phyloP scores from a whole-genome alignment of 2,113 vertebrate genomes.

The Limnothrissa miodon region DNA sequence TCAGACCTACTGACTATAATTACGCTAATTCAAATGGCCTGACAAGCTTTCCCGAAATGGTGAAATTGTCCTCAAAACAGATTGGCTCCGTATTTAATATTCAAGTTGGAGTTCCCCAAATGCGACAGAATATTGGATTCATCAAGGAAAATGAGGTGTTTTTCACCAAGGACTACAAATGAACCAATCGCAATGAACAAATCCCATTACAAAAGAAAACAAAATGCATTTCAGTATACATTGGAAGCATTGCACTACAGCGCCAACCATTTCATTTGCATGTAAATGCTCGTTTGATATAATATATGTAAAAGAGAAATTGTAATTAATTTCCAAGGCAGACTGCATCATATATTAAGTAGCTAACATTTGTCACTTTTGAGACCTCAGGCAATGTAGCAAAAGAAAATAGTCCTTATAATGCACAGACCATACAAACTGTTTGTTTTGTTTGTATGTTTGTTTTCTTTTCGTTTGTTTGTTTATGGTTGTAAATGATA shows the following conservation, averaged over 20 bases:
- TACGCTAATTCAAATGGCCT: constrained; percentile 9
- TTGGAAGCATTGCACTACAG: neutral
- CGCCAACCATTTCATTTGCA: neutral
- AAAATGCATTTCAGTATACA: neutral
- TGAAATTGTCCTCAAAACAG: neutral
- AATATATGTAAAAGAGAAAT: neutral
- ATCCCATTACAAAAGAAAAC: neutral
- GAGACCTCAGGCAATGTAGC: too few relatives aligned
- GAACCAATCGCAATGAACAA: too few relatives aligned
- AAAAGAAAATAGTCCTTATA: too few relatives aligned
- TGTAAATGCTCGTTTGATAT: neutral
- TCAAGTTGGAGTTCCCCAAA: neutral
- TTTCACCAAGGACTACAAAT: neutral
- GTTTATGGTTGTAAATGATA: too few relatives aligned
- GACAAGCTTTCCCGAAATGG: neutral
- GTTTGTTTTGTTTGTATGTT: too few relatives aligned
- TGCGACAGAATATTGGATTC: neutral
- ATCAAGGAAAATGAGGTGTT: neutral
- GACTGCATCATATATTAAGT: neutral
- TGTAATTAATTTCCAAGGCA: neutral
- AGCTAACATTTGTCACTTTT: neutral
- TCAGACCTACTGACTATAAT: neutral
- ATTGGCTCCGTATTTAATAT: neutral
- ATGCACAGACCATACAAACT: too few relatives aligned
- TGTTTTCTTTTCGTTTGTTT: too few relatives aligned